A percentile compares a stretch with the other conserved stretches of the same genome.
These are phyloP conservation scores for Taurulus bubalis DNA, from an alignment of 2,113 vertebrate genomes.

Conservation along the genomic window DNA sequence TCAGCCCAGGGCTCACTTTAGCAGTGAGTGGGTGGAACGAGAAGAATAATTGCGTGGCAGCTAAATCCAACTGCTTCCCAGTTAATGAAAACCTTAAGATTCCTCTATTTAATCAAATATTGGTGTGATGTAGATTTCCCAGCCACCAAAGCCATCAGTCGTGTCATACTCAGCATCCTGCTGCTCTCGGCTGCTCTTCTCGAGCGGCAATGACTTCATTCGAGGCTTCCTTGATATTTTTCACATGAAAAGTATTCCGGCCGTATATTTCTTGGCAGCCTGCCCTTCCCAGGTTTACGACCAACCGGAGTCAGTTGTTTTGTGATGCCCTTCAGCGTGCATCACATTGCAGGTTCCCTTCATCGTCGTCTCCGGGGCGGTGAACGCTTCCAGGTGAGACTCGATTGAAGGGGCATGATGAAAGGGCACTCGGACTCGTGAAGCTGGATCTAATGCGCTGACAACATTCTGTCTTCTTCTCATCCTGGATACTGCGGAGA, in stretches of 20 bases:
- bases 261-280: not conserved
- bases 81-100: not conserved
- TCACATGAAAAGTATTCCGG: not conserved
- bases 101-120: not conserved
- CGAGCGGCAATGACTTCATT: not conserved
- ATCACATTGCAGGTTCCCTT: not conserved
- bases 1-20: not conserved
- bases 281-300: too few species aligned
- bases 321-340: not conserved
- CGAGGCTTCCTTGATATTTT: not conserved
- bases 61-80: not conserved
- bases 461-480: not conserved
- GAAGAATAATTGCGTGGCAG: not conserved
- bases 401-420: not conserved
- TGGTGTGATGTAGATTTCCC: not conserved
- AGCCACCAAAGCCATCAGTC: not conserved
- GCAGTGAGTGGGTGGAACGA: not conserved
- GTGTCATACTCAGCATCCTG: not conserved
- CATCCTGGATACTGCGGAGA: not conserved
- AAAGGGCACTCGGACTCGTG: not conserved
- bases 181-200: not conserved
- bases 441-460: not conserved
- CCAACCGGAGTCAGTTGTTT: not conserved
- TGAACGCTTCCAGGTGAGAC: not conserved
- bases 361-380: not conserved